These are phyloP conservation scores for Gobio gobio DNA, from an alignment of 2,113 vertebrate species.

Conservation along the genomic window DNA sequence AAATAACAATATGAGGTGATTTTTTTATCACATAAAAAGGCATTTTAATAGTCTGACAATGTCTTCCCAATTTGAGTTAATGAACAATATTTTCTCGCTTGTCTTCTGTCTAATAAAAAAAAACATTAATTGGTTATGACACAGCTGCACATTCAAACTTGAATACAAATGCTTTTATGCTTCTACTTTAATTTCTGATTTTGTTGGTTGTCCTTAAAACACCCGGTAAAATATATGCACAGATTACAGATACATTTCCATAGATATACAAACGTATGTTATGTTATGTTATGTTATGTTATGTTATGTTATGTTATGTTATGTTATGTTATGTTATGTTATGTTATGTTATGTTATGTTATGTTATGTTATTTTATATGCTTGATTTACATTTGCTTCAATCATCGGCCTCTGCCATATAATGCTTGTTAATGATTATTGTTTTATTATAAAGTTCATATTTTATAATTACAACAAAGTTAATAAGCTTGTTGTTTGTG, in stretches of 20 bases:
- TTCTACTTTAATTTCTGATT: not conserved
- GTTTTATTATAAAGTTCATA: not conserved
- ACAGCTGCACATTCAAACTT: not conserved
- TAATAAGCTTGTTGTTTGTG: not conserved
- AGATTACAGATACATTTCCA: too few relatives aligned
- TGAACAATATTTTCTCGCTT: not conserved
- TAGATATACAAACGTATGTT: accelerated
- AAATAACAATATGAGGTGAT: not conserved
- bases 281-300: not conserved
- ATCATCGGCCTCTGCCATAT: not conserved
- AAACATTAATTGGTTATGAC: not conserved
- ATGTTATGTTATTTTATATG: not conserved
- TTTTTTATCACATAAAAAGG: not conserved
- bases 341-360: not conserved
- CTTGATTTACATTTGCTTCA: not conserved
- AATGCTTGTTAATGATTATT: not conserved
- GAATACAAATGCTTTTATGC: not conserved
- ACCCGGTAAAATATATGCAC: too few relatives aligned
- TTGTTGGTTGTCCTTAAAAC: not conserved
- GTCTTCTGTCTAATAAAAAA: not conserved
- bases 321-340: not conserved
- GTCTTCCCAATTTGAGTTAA: not conserved
- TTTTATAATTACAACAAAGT: not conserved
- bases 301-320: not conserved
- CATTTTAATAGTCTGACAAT: not conserved